These are phyloP conservation scores for Saguinus imperator DNA, from an alignment of 2,113 vertebrate genomes.

Conservation along the genomic window DNA sequence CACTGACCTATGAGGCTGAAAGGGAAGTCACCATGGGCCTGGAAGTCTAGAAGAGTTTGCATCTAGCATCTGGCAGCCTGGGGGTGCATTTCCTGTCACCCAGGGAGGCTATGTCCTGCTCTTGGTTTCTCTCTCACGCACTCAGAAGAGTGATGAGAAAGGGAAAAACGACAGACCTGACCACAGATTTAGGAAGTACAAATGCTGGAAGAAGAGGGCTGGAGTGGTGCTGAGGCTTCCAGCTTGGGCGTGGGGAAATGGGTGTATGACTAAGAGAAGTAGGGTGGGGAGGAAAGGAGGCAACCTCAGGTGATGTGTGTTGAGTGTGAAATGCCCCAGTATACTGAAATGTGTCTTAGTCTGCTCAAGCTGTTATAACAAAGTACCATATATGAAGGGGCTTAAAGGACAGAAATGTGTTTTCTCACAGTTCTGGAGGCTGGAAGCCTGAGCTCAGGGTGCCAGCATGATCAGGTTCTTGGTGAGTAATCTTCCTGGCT, in stretches of 20 bases:
- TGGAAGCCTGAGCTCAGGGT: no score
- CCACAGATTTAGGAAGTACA: neutral
- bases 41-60: no score
- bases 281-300: neutral
- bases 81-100: no score
- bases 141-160: neutral
- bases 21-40: neutral
- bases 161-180: neutral
- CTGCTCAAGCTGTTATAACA: no score
- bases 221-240: neutral
- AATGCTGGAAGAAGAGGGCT: neutral
- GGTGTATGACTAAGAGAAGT: no score
- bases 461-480: no score
- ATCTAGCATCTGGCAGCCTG: neutral
- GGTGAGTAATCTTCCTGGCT: no score
- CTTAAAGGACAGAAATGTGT: no score
- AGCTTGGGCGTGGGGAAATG: fast-evolving
- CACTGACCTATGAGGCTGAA: neutral
- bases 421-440: no score
- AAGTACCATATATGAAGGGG: no score
- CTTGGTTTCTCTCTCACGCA: no score
- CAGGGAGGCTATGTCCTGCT: neutral
- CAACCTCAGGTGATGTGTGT: neutral
- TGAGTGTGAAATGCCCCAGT: neutral
- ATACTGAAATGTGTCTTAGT: neutral